These are phyloP conservation scores for Leguminivora glycinivorella DNA, from an alignment of 1,140 invertebrate species.

Conservation along the genomic window DNA sequence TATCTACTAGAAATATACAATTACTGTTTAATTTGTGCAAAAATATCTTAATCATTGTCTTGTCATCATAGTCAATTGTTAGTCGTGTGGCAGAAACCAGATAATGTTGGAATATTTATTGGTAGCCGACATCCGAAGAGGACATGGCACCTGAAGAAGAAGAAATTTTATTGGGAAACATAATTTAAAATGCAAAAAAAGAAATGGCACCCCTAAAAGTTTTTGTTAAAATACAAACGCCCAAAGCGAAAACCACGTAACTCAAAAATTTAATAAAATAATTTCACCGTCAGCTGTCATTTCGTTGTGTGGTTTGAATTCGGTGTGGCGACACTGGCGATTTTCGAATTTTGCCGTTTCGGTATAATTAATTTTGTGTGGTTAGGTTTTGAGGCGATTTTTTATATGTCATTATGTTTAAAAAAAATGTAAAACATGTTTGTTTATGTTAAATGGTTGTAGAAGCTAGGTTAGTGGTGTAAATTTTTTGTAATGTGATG, in stretches of 20 bases:
- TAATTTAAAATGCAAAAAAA: neutral
- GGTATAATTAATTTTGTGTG: constrained; percentile 24
- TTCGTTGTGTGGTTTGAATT: constrained; percentile 43
- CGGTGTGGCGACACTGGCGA: constrained; percentile 2
- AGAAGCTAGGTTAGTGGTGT: too few species aligned
- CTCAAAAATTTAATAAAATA: constrained; percentile 36
- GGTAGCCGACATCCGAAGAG: too few species aligned
- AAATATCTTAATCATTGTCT: too few species aligned
- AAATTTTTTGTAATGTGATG: too few species aligned
- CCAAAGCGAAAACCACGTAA: constrained; percentile 30
- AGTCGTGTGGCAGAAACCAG: too few species aligned
- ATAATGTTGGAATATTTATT: too few species aligned
- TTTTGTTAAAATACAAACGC: constrained; percentile 29
- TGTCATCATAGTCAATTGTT: too few species aligned
- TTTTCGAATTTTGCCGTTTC: constrained; percentile 26
- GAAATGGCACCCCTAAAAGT: constrained; percentile 44
- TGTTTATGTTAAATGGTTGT: neutral
- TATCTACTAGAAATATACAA: too few species aligned
- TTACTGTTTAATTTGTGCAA: too few species aligned
- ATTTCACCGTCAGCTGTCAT: constrained; percentile 43
- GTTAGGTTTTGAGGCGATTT: neutral
- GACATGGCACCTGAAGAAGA: too few species aligned
- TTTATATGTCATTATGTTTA: neutral
- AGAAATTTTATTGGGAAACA: too few species aligned
- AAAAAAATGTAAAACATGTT: neutral